Base-by-base conservation (phyloP, 2,797 vertebrate species). In the Acanthis flammea region DNA sequence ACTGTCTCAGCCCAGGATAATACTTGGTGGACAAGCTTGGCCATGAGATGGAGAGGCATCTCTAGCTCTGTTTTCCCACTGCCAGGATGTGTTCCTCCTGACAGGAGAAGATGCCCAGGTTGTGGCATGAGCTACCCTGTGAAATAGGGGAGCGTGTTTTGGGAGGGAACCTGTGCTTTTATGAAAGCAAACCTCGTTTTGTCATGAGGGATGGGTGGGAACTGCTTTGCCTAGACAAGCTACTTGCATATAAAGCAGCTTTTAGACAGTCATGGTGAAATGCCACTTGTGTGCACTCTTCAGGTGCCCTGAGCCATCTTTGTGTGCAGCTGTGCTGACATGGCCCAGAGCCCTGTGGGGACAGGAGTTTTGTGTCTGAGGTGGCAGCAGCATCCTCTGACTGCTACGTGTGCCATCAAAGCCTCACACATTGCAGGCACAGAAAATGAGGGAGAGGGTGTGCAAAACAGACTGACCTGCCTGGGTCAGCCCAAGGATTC, bases 71-170 rank as follows among this genome's bases (percentile, higher is more conserved):
- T 53, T 72, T 63, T 28, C 25, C 37, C 17, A 5, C 30, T 25
- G 7, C 18, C 8, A 4, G 39, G 53, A 44, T 51, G 39, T 0
- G 0, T 18, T 82, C 5, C 25, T 85, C 23, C 41, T 1, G 10
- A 13, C 31, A 65, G 57, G 33, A 44, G 57, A 66, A 35, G 45
- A 62, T 33, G 30, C 62, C 27, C 25, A 72, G 37, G 22, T 12
- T 55, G 57, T 39, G 47, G 14, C 28, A 24, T 9, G 55, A 66
- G 16, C 48, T 39, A 33, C 21, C 16, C 21, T 21, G 2, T 17
- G 35, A 86, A 85, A 54, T 39, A 0, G 10, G 37, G 21, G 7
- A 2, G 8, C 0, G 3, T 62, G 31, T 31, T 85, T 55, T 33
- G 37, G 57, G 62, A 88, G n/a, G 73, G 24, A 94, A 31, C 18